Evolutionary conservation across 2,113 vertebrate species (phyloP).

Genomic region (Propithecus coquereli): DNA sequence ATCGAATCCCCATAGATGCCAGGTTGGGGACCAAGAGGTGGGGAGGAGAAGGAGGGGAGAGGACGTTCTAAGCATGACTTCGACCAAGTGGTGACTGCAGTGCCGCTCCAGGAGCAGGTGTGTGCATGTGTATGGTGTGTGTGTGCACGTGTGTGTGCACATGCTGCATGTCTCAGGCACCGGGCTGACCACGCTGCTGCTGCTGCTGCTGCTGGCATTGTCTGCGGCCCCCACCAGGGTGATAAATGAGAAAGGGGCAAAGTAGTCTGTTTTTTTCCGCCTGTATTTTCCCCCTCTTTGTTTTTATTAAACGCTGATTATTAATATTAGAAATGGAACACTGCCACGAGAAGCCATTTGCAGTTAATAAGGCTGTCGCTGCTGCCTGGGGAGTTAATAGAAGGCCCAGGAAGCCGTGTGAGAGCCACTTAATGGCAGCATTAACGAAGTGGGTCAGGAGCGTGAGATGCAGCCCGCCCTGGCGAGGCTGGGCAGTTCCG

Average conservation of each 20-base stretch:
- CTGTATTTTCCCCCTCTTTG: slow-evolving; percentile 18
- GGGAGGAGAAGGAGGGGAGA: not conserved
- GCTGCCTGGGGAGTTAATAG: slow-evolving; percentile 44
- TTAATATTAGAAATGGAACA: slow-evolving; percentile 66
- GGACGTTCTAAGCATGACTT: not conserved
- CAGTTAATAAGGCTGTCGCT: slow-evolving; percentile 52
- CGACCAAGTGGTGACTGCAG: not conserved
- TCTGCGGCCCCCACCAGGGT: not conserved
- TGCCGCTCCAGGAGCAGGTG: not conserved
- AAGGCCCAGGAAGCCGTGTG: not conserved
- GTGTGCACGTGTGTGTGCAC: not conserved
- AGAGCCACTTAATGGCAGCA: not conserved
- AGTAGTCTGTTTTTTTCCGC: not conserved
- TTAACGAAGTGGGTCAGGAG: not conserved
- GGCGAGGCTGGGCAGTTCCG: accelerated
- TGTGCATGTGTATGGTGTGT: not conserved
- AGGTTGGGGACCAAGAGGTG: not conserved
- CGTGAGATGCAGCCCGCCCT: accelerated
- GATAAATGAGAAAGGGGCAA: not conserved
- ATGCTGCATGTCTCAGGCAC: not conserved
- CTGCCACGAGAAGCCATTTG: slow-evolving; percentile 45
- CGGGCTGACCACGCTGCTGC: not conserved
- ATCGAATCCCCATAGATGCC: not conserved
- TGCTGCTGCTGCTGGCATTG: not conserved
- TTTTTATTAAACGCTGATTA: slow-evolving; percentile 69